These are phyloP conservation scores for Hecatera dysodea DNA, from an alignment of 2,888 invertebrate species.

Conservation along the genomic window DNA sequence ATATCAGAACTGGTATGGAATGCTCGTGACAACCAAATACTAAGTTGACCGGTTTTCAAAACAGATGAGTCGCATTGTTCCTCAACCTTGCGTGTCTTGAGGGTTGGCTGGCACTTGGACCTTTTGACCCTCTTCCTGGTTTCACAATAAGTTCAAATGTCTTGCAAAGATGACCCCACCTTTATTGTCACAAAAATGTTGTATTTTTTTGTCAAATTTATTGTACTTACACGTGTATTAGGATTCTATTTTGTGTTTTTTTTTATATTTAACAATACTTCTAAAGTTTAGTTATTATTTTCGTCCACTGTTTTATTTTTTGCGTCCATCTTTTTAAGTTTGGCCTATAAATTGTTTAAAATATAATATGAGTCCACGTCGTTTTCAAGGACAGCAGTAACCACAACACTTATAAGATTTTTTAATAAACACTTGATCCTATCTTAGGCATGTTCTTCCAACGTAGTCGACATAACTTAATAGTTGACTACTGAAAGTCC, in stretches of 20 bases:
- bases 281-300: too few species aligned
- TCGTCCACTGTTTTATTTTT: too few species aligned
- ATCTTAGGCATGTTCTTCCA: background rate
- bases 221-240: background rate
- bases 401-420: background rate
- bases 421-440: background rate
- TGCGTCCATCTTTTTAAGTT: too few species aligned
- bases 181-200: background rate
- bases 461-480: background rate
- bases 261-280: background rate
- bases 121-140: conserved; percentile 23
- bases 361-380: too few species aligned
- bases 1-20: conserved; percentile 12
- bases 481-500: background rate
- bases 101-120: conserved; percentile 8
- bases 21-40: conserved; percentile 12
- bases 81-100: conserved; percentile 21
- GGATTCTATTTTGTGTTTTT: background rate
- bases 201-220: background rate
- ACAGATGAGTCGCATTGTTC: conserved; percentile 39
- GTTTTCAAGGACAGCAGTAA: background rate
- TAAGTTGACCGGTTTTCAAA: conserved; percentile 17
- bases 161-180: background rate
- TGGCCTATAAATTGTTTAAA: too few species aligned
- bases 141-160: conserved; percentile 22